These are phyloP conservation scores for Syritta pipiens DNA, from an alignment of 2,888 invertebrate species.

Conservation along the genomic window DNA sequence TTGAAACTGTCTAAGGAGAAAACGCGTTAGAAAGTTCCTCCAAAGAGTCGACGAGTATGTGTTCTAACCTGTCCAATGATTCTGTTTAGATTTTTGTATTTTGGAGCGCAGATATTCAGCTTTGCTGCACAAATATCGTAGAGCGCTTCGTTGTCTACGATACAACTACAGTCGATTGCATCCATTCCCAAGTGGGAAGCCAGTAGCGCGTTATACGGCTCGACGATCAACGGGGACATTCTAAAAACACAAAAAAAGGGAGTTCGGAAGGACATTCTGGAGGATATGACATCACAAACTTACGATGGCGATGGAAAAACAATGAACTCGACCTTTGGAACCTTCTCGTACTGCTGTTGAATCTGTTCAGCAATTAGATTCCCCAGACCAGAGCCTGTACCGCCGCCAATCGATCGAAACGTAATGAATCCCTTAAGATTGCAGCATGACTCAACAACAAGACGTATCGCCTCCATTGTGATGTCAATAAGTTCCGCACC, in stretches of 20 bases:
- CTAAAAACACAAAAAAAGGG: no score
- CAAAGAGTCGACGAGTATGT: not conserved
- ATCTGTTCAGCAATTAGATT: constrained; percentile 84
- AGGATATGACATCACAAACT: no score
- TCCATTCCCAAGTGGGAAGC: constrained; percentile 86
- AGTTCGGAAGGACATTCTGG: no score
- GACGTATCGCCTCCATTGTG: constrained; percentile 85
- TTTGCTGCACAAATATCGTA: constrained; percentile 88
- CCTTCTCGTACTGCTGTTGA: constrained; percentile 83
- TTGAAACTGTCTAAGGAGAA: constrained; percentile 81
- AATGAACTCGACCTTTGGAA: constrained; percentile 84
- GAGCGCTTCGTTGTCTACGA: constrained; percentile 88
- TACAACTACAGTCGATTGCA: constrained; percentile 85
- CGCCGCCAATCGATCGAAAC: constrained; percentile 87
- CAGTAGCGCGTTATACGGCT: constrained; percentile 87
- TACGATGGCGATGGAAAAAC: constrained; percentile 90
- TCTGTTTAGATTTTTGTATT: constrained; percentile 92
- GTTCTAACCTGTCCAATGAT: constrained; percentile 77
- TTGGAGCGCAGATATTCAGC: constrained; percentile 88
- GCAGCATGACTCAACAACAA: constrained; percentile 84
- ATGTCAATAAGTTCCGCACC: constrained; percentile 88
- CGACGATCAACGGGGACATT: constrained; percentile 87
- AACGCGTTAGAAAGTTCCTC: not conserved
- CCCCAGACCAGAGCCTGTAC: constrained; percentile 88
- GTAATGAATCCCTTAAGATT: constrained; percentile 84